These are phyloP conservation scores for Halichoeres trimaculatus DNA, from an alignment of 2,113 vertebrate species.

Conservation along the genomic window DNA sequence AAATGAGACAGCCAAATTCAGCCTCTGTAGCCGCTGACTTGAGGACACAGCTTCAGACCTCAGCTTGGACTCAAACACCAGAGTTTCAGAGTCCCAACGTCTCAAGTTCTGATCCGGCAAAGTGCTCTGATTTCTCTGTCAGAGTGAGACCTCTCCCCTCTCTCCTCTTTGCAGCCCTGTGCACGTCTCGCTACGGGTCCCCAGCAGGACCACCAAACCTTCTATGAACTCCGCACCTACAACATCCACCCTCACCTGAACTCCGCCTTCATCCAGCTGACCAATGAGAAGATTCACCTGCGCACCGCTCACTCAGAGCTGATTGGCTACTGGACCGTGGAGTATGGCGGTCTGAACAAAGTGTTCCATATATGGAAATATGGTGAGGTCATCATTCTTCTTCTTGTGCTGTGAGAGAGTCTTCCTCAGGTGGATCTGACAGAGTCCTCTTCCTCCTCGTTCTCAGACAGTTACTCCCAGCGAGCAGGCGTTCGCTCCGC, in stretches of 20 bases:
- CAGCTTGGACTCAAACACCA: too few relatives aligned
- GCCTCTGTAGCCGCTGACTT: too few relatives aligned
- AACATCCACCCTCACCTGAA: conserved; percentile 86
- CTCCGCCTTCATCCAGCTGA: conserved; percentile 86
- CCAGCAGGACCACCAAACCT: conserved; percentile 81
- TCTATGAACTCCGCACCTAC: conserved; percentile 95
- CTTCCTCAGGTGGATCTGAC: not conserved
- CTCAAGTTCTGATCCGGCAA: too few relatives aligned
- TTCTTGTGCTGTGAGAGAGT: not conserved
- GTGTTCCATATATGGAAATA: conserved; percentile 95
- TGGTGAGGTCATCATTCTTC: conserved; percentile 66
- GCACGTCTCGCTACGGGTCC: conserved; percentile 81
- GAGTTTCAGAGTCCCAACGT: too few relatives aligned
- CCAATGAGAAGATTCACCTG: conserved; percentile 86
- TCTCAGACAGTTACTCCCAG: conserved; percentile 89
- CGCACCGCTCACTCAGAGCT: conserved; percentile 90
- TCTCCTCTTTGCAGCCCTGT: conserved; percentile 39
- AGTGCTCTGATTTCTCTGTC: too few relatives aligned
- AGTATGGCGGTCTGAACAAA: conserved; percentile 91
- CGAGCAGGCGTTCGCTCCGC: conserved; percentile 85
- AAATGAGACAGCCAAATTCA: too few relatives aligned
- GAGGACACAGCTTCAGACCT: too few relatives aligned
- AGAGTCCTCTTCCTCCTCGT: not conserved
- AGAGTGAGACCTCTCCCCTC: too few relatives aligned
- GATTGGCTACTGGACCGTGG: conserved; percentile 89